Conservation (phyloP, 1,140 invertebrate species). For the Marisa cornuarietis region DNA sequence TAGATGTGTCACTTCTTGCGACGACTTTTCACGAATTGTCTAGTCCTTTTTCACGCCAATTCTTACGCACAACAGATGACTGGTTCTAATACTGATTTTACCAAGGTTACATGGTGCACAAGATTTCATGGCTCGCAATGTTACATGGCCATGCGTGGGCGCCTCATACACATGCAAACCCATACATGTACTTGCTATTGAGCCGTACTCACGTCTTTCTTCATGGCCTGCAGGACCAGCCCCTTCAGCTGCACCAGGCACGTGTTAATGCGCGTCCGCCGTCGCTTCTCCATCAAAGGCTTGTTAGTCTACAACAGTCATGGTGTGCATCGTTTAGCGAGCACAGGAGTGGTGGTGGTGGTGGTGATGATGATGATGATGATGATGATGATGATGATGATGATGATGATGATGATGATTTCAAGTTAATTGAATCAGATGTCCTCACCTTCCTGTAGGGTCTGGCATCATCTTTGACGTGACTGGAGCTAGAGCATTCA, state of each 20-base stretch:
- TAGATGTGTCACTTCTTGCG: no score
- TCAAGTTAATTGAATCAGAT: neutral
- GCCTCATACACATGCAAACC: neutral
- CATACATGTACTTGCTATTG: no score
- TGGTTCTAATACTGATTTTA: neutral
- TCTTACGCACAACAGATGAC: neutral
- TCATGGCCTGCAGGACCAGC: slow-evolving; percentile 83
- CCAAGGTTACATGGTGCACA: neutral
- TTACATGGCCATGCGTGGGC: neutral
- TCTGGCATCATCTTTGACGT: neutral
- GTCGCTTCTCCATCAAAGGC: slow-evolving; percentile 89
- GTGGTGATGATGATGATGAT: no score
- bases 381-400: neutral
- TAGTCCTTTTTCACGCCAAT: neutral
- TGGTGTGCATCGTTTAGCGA: neutral
- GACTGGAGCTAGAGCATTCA: neutral
- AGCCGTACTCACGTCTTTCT: slow-evolving; percentile 63
- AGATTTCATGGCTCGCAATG: neutral
- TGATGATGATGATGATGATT: neutral
- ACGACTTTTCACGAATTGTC: no score
- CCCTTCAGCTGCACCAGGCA: slow-evolving; percentile 88
- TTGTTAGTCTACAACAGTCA: slow-evolving; percentile 84
- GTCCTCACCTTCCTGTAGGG: neutral
- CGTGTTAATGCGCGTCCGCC: slow-evolving; percentile 86
- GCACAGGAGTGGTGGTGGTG: no score